Evolutionary conservation across 2,797 vertebrate species (phyloP).

Genomic region (Margarornis squamiger): DNA sequence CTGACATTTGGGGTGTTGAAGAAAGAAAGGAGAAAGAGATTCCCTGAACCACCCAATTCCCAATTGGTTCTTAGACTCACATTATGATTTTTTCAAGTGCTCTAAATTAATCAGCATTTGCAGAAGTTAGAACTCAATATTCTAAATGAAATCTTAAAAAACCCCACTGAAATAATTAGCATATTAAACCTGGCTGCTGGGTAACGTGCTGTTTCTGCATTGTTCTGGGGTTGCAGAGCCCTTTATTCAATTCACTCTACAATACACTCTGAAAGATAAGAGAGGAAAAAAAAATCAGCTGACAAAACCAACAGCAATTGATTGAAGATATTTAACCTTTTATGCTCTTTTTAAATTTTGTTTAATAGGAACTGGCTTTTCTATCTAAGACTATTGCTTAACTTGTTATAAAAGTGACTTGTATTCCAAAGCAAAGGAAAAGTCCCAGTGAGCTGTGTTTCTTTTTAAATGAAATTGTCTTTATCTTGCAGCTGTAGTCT

Average conservation of each 20-base stretch:
- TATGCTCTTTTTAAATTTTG: neutral
- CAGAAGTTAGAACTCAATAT: neutral
- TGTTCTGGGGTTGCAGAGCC: neutral
- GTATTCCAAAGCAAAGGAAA: neutral
- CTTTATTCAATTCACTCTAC: neutral
- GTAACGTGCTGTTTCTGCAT: accelerated
- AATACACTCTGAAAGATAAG: neutral
- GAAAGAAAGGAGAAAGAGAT: neutral
- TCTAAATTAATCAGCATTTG: neutral
- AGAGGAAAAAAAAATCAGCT: neutral
- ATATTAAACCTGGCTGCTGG: neutral
- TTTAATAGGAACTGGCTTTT: neutral
- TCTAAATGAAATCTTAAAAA: neutral
- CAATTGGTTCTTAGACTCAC: neutral
- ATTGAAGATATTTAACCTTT: neutral
- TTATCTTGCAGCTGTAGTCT: neutral
- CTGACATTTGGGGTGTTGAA: neutral
- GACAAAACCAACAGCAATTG: neutral
- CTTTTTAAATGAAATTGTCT: neutral
- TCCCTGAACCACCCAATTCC: neutral
- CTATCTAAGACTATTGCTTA: neutral
- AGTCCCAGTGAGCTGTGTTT: neutral
- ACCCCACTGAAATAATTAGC: neutral
- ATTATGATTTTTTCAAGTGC: neutral
- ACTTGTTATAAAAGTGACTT: neutral